Percentiles rank a stretch among this genome's conserved stretches.
phyloP scores from a whole-genome alignment of 2,888 invertebrate genomes.

The Hyalella azteca region DNA sequence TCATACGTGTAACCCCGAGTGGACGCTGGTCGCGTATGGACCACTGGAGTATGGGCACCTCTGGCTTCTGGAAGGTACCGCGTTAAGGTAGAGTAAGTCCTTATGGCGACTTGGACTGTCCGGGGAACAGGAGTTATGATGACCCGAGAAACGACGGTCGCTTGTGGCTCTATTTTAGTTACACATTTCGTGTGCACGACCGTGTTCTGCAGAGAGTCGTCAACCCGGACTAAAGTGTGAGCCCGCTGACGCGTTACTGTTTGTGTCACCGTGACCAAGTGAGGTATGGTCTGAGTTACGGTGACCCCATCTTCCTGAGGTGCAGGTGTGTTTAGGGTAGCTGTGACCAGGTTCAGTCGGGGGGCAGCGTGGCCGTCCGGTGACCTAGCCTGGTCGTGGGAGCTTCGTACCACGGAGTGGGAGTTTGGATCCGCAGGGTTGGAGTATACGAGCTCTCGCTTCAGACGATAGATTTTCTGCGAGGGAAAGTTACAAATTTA shows the following conservation, averaged over 20 bases:
- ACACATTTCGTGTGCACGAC: background rate
- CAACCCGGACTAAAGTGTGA: background rate
- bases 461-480: no score
- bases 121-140: background rate
- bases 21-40: background rate
- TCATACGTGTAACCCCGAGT: background rate
- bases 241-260: background rate
- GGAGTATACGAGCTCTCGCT: no score
- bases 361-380: no score
- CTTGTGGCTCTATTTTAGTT: background rate
- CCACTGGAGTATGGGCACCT: background rate
- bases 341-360: no score
- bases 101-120: background rate
- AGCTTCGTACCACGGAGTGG: no score
- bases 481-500: no score
- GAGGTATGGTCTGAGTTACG: background rate
- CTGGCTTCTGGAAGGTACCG: background rate
- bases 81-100: background rate
- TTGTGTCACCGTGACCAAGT: background rate
- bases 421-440: no score
- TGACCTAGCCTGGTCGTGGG: no score
- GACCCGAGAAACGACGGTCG: background rate
- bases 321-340: no score
- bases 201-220: background rate
- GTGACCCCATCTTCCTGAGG: background rate